Percentiles rank a stretch among this genome's conserved stretches.
These are phyloP conservation scores for Erebia epiphron DNA, from an alignment of 2,888 invertebrate genomes.

Conservation along the genomic window DNA sequence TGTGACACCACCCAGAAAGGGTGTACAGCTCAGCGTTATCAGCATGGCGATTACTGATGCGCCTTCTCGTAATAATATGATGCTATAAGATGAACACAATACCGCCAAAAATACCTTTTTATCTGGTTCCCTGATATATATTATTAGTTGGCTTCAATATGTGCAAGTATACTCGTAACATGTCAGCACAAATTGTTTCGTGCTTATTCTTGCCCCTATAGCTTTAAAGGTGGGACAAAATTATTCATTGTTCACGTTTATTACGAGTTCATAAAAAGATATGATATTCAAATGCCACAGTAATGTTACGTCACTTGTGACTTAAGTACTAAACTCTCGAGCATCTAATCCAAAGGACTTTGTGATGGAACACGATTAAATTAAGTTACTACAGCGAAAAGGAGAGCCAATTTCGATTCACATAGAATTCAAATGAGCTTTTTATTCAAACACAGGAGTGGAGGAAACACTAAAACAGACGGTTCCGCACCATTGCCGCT, in stretches of 20 bases:
- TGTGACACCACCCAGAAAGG: no score
- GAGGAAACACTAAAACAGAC: constrained; percentile 72
- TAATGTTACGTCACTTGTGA: constrained; percentile 6
- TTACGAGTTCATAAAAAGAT: not conserved
- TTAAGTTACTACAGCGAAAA: constrained; percentile 80
- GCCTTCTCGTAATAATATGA: not conserved
- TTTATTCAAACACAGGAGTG: constrained; percentile 76
- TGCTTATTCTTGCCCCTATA: no score
- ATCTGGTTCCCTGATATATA: no score
- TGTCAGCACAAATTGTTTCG: no score
- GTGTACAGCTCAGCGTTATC: no score
- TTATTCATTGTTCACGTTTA: not conserved
- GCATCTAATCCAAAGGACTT: constrained; percentile 69
- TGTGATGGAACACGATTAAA: constrained; percentile 78
- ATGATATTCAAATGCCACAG: constrained; percentile 16
- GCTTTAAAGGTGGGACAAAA: not conserved
- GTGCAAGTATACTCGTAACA: no score
- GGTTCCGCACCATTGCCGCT: constrained; percentile 60
- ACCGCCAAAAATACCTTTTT: not conserved
- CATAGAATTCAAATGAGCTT: constrained; percentile 81
- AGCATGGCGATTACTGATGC: no score
- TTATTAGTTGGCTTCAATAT: no score
- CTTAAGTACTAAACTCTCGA: constrained; percentile 40
- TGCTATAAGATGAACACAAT: not conserved
- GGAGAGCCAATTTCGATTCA: constrained; percentile 78